Evolutionary conservation across 2,888 invertebrate species (phyloP), one percentile per base, ranked within the genome.

Genomic region (Schizaphis graminum): DNA sequence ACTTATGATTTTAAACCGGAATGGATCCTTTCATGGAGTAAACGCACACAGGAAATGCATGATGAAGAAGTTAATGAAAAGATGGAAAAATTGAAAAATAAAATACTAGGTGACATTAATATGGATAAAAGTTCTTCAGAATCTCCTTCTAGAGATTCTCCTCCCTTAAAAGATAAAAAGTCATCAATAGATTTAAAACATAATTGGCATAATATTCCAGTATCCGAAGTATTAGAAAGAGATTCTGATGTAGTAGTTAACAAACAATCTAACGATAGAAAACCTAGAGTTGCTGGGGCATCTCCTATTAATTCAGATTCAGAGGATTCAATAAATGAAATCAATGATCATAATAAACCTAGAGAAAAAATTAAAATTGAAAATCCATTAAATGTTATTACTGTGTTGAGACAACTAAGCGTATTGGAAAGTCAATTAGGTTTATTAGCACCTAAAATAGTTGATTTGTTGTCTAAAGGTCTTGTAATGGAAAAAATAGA

Each of bases 1-100:
- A 97, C 97, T 95, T 97, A 98, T 95, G 98, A 98, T 95, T 98
- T 98, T 95, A 98, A 98, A 95, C 98, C 98, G 0, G 98, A 98
- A 95, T 98, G 98, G 98, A 98, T 98, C 92, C 96, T 97, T 91
- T 98, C 97, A 96, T 98, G 98, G 98, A 98, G 98, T 95, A 97
- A 97, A 94, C 97, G 98, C 26, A 98, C 98, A 97, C 97, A 97
- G 94, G 98, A 98, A 95, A 96, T 98, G 16, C 97, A 98, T 95
- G 97, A 97, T 56, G 97, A 97, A 28, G 97, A 98, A 95, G 95
- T 98, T 10, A 97, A 97, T 94, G 96, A 96, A 35, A 96, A 97
- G 94, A 97, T 98, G 95, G 96, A 97, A 92, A 98, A 98, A 95
- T 96, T 98, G 21, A 97, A 97, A 95, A 96, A 97, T 93, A 96